Evolutionary conservation across 64 coral and sea anemone species (phyloP), one percentile per base, ranked within the genome.

Genomic region (Anthopleura sola): DNA sequence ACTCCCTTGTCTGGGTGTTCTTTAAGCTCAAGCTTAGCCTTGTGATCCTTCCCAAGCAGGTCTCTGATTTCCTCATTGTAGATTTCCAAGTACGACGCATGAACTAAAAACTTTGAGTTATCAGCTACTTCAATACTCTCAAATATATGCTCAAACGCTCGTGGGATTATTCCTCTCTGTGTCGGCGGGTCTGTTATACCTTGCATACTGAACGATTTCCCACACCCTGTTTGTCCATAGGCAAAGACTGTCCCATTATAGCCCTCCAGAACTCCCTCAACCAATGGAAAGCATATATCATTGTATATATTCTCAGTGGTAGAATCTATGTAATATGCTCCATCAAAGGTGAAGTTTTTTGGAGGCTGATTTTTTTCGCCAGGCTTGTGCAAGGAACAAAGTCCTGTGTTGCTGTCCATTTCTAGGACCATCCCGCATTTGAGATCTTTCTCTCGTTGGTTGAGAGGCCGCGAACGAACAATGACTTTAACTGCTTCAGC

Each of bases 211-310:
- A 99, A 99, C 1, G 92, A 94, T 29, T 99, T 99, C 26, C 97
- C 97, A 87, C 97, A 99, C 18, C 97, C 97, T 68, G 97, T 99
- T 78, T 99, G 97, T 11, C 97, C 97, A 78, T 99, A 99, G 6
- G 97, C 97, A 90, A 99, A 99, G 24, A 99, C 97, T 24, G 97
- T 99, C 5, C 97, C 97, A 92, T 99, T 99, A 26, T 99, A 99
- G 0, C 97, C 97, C 47, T 99, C 97, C 32, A 94, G 88, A 2
- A 99, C 97, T 34, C 97, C 93, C 37, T 99, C 97, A 37, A 99
- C 97, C 58, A 99, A 75, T 6, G 97, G 93, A 88, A 99, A 99
- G 37, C 92, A 94, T 40, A 99, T 99, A 49, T 99, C 97, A 90
- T 90, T 99, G 90, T 99, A 99, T 51, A 99, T 99, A 8, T 57